A percentile compares a stretch with the other conserved stretches of the same genome.
These are phyloP conservation scores for Crenuchus spilurus DNA, from an alignment of 2,797 vertebrate genomes.

Conservation along the genomic window DNA sequence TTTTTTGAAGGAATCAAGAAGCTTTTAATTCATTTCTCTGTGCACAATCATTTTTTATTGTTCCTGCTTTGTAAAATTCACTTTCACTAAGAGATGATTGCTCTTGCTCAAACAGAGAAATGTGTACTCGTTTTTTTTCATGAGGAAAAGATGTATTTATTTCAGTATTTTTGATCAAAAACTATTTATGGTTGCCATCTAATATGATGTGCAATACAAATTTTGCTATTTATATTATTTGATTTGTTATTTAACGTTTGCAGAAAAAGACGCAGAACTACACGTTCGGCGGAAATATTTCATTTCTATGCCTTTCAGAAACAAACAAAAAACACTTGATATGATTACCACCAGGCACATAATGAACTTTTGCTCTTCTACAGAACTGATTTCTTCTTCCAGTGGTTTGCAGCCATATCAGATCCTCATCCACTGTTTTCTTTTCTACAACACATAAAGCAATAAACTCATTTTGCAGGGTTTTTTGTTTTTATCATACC, in stretches of 20 bases:
- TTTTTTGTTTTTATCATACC: conserved; percentile 85
- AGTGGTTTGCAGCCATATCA: conserved; percentile 50
- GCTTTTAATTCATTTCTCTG: conserved; percentile 48
- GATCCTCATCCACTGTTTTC: conserved; percentile 64
- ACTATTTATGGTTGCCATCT: conserved; percentile 80
- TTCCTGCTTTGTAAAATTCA: conserved; percentile 67
- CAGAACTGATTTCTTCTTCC: conserved; percentile 55
- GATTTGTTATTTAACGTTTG: conserved; percentile 78
- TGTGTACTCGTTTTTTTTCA: conserved; percentile 66
- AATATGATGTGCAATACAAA: conserved; percentile 70
- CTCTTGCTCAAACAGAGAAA: conserved; percentile 49
- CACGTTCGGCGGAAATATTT: conserved; percentile 67
- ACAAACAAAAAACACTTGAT: conserved; percentile 74
- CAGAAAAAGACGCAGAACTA: conserved; percentile 73
- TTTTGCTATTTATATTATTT: conserved; percentile 76
- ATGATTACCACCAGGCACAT: conserved; percentile 59
- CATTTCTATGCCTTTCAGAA: conserved; percentile 77
- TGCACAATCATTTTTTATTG: conserved; percentile 68
- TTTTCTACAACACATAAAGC: conserved; percentile 89
- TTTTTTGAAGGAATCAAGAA: conserved; percentile 57
- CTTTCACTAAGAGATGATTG: conserved; percentile 64
- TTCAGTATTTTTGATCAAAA: conserved; percentile 78
- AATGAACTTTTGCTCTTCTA: conserved; percentile 59
- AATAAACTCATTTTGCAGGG: conserved; percentile 94
- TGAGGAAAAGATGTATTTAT: conserved; percentile 76